A percentile compares a stretch with the other conserved stretches of the same genome.
These are phyloP conservation scores for Amblyteles armatorius DNA, from an alignment of 2,888 invertebrate species.

Conservation along the genomic window DNA sequence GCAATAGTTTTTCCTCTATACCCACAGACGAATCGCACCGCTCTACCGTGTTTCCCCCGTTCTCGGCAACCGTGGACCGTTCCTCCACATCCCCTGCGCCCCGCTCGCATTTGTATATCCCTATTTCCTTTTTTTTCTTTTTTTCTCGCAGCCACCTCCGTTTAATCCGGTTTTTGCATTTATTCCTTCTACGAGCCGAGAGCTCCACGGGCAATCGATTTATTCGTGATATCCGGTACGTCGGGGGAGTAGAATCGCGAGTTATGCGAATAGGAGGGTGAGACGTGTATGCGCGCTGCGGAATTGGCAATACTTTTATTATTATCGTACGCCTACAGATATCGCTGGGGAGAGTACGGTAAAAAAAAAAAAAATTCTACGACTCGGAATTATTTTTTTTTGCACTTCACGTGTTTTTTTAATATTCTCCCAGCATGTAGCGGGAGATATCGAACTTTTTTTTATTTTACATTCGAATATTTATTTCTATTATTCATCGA, in stretches of 20 bases:
- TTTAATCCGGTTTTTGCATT: slow-evolving; percentile 54
- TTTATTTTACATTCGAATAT: background rate
- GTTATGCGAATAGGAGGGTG: slow-evolving; percentile 16
- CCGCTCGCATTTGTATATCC: slow-evolving; percentile 16
- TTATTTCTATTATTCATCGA: background rate
- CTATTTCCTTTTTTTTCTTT: background rate
- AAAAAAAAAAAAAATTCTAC: slow-evolving; percentile 3
- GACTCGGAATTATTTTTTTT: background rate
- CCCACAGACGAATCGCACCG: background rate
- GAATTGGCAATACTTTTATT: slow-evolving; percentile 51
- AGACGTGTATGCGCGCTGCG: slow-evolving; percentile 13
- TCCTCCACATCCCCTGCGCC: background rate
- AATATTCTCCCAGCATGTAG: background rate
- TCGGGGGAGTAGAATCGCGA: background rate
- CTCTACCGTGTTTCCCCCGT: background rate
- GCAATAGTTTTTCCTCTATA: slow-evolving; percentile 20
- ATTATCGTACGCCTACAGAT: slow-evolving; percentile 18
- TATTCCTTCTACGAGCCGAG: slow-evolving; percentile 33
- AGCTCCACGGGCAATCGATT: slow-evolving; percentile 46
- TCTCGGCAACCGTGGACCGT: slow-evolving; percentile 1
- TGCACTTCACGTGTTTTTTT: background rate
- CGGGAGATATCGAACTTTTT: background rate
- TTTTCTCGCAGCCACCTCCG: background rate
- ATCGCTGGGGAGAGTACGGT: background rate
- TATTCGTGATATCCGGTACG: slow-evolving; percentile 43